These are phyloP conservation scores for Temnothorax longispinosus DNA, from an alignment of 1,140 invertebrate genomes.

Conservation along the genomic window DNA sequence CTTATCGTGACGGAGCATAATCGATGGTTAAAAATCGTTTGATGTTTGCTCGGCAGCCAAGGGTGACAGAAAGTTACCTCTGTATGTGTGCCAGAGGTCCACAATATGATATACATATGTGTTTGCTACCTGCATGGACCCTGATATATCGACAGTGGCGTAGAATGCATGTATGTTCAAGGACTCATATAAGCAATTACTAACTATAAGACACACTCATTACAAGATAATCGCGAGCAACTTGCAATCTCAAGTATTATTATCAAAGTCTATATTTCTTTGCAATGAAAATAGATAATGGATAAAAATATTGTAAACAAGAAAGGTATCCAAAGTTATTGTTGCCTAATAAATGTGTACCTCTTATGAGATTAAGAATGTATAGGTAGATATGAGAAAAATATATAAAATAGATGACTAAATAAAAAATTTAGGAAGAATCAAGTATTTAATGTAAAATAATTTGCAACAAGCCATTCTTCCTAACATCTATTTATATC, in stretches of 20 bases:
- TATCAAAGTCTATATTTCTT: not conserved
- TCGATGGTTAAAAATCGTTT: conserved; percentile 69
- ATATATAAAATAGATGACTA: not conserved
- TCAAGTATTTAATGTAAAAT: not conserved
- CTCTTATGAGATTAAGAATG: not conserved
- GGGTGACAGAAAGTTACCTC: conserved; percentile 60
- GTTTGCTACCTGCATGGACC: conserved; percentile 48
- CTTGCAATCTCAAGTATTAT: not conserved
- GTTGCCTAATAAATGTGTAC: not conserved
- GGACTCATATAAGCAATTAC: not conserved
- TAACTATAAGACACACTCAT: not conserved
- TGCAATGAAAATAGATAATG: not conserved
- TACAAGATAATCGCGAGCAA: not conserved
- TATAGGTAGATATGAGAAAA: not conserved
- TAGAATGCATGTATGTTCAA: not conserved
- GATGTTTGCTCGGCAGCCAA: conserved; percentile 61
- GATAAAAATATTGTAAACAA: not conserved
- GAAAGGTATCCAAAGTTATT: not conserved
- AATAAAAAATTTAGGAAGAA: not conserved
- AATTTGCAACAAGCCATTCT: not conserved
- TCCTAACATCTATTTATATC: not conserved
- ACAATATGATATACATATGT: conserved; percentile 52
- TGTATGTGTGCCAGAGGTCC: conserved; percentile 40
- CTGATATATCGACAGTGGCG: conserved; percentile 33
- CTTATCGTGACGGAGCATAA: conserved; percentile 75